These are phyloP conservation scores for Lichenostomus cassidix DNA, from an alignment of 2,113 vertebrate genomes.

Conservation along the genomic window DNA sequence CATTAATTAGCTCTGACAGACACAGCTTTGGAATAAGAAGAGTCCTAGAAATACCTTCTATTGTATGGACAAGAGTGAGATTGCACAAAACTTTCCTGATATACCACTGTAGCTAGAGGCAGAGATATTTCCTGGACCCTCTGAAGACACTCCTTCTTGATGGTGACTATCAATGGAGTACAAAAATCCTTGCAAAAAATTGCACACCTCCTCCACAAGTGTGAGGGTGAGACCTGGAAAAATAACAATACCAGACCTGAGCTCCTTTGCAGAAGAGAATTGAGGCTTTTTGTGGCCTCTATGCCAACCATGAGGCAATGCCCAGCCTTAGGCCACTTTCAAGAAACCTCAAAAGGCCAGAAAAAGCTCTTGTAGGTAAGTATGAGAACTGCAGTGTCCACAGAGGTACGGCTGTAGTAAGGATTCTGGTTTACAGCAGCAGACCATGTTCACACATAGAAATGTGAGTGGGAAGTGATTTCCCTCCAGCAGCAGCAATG, in stretches of 20 bases:
- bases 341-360: neutral
- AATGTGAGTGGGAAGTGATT: neutral
- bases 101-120: neutral
- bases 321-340: neutral
- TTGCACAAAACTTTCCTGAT: neutral
- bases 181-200: neutral
- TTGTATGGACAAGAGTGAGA: neutral
- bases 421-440: neutral
- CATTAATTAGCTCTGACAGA: neutral
- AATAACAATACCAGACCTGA: neutral
- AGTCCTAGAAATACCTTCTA: neutral
- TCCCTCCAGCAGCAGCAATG: neutral
- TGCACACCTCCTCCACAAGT: neutral
- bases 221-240: neutral
- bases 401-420: neutral
- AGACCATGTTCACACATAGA: neutral
- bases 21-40: neutral
- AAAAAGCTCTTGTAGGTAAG: neutral
- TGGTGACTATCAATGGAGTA: neutral
- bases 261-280: neutral
- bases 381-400: neutral
- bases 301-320: accelerated
- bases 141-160: neutral
- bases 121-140: neutral
- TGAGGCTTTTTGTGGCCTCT: neutral